Evolutionary conservation across 2,797 vertebrate species (phyloP), one percentile per base, ranked within the genome.

Genomic region (Phrynocephalus guinanensis): DNA sequence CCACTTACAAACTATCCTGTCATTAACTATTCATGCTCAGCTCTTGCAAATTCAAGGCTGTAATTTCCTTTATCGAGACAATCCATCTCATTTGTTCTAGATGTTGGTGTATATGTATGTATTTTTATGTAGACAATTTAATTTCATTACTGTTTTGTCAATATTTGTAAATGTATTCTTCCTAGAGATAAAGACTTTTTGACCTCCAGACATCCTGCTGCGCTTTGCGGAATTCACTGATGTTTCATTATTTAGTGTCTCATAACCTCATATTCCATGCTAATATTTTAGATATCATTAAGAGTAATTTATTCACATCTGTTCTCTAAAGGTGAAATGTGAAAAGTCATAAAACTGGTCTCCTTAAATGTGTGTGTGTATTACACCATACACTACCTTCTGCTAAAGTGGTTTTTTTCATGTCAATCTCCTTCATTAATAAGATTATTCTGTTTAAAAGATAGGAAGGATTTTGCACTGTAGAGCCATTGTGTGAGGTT

Each of bases 111-210:
- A 44, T 44, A 44, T 44, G 38, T 44, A 44, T 44, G 38, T 44
- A 44, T 44, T 44, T 44, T 44, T 60, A 86, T 79, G 16, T 24
- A n/a, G 68, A 84, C n/a, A 87, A 80, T 50, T 73, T 73, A 30
- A 68, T 87, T 89, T 86, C 83, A 60, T 28, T 11, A 81, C 85
- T 82, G 30, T 1, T 68, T 66, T 88, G 77, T 38, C 86, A 84
- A 44, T 75, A 75, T 3, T 73, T 44, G 79, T 16, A 83, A 81
- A 88, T 76, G 22, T 85, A 52, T 71, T 33, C 5, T 68, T 80
- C 63, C 82, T 11, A 66, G 38, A 50, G 6, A 26, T n/a, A 24
- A 50, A 84, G 67, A 6, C 77, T 50, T 82, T 83, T 79, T 79
- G 83, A 79, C n/a, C 20, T 72, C 75, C 2, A 83, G 85, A 70